Percentiles rank a stretch among this genome's conserved stretches.
Conservation (phyloP, 2,113 vertebrate species). For the Larimichthys crocea region DNA sequence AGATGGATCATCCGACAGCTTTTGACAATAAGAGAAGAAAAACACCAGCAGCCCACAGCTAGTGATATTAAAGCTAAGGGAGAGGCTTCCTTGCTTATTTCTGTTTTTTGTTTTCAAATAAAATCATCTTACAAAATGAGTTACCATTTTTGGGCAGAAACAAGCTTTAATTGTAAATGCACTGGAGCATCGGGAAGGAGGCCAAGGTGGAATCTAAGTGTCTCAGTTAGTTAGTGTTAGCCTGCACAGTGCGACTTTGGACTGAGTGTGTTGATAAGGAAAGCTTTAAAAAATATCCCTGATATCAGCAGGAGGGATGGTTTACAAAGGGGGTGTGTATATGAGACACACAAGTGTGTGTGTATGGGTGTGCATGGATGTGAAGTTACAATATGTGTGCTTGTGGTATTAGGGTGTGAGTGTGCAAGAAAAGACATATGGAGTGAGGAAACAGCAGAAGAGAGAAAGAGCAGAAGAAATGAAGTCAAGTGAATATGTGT, state of each 20-base stretch:
- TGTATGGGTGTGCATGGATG: background rate
- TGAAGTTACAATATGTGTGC: background rate
- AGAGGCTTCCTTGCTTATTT: background rate
- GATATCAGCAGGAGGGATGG: slow-evolving; percentile 19
- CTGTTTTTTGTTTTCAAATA: background rate
- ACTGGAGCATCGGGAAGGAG: background rate
- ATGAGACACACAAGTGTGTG: slow-evolving; percentile 4
- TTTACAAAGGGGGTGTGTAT: slow-evolving; percentile 37
- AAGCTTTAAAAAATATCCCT: slow-evolving; percentile 19
- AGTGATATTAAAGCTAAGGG: background rate
- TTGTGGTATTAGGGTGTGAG: slow-evolving; percentile 1
- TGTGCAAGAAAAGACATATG: background rate
- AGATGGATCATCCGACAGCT: slow-evolving; percentile 10
- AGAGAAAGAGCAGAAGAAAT: slow-evolving; percentile 6
- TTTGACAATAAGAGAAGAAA: slow-evolving; percentile 17
- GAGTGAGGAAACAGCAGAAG: slow-evolving; percentile 3
- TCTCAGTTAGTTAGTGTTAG: background rate
- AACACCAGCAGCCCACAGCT: background rate
- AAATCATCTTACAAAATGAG: background rate
- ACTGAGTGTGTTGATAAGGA: slow-evolving; percentile 49
- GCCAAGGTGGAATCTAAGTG: slow-evolving; percentile 9
- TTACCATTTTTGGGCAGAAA: background rate
- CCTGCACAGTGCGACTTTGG: slow-evolving; percentile 30
- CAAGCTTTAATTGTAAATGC: background rate
- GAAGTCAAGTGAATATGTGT: slow-evolving; percentile 6